phyloP scores from a whole-genome alignment of 2,797 vertebrate species.

The Paguma larvata region DNA sequence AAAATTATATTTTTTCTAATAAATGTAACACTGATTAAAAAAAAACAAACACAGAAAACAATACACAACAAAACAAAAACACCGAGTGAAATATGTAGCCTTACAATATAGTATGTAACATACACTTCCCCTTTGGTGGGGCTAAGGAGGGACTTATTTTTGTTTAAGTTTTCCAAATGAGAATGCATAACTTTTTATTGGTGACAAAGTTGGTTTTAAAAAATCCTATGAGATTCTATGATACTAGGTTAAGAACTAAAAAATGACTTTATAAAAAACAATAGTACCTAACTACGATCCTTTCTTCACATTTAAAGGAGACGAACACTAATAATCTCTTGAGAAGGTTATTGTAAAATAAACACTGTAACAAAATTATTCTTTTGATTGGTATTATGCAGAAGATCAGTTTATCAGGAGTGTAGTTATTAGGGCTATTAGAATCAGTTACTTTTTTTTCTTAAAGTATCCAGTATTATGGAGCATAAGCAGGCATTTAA shows the following conservation, averaged over 20 bases:
- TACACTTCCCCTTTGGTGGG: slow-evolving; percentile 18
- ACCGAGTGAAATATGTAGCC: slow-evolving; percentile 13
- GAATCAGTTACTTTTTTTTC: slow-evolving; percentile 40
- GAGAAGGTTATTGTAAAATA: background rate
- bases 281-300: background rate
- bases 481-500: slow-evolving; percentile 12
- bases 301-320: slow-evolving; percentile 4
- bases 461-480: background rate
- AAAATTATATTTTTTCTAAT: background rate
- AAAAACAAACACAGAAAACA: background rate
- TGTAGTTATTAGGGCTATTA: background rate
- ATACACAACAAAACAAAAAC: background rate
- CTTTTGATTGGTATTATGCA: background rate
- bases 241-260: background rate
- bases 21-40: background rate
- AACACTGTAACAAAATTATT: background rate
- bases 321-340: background rate
- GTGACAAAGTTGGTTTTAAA: background rate
- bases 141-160: background rate
- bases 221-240: background rate
- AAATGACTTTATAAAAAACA: slow-evolving; percentile 16
- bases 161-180: background rate
- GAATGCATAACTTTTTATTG: background rate
- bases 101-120: slow-evolving; percentile 11
- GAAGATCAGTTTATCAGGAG: background rate